These are phyloP conservation scores for Malacoctenus gilli DNA, from an alignment of 2,797 vertebrate species.

Conservation along the genomic window DNA sequence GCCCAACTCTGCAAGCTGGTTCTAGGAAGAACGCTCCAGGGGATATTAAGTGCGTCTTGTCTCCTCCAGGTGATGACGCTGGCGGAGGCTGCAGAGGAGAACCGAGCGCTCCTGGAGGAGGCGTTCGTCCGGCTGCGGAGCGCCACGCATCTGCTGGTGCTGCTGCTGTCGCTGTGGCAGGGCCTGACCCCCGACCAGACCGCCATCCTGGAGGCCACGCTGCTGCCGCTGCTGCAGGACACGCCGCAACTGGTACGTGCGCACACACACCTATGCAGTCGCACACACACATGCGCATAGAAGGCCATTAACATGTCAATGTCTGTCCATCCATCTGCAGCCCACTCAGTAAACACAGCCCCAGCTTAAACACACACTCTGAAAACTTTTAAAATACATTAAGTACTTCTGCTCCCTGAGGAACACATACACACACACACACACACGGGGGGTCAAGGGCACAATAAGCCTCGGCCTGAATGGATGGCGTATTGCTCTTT, in stretches of 20 bases:
- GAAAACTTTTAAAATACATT: constrained; percentile 61
- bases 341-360: constrained; percentile 51
- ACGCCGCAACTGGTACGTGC: constrained; percentile 76
- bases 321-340: constrained; percentile 61
- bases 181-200: constrained; percentile 87
- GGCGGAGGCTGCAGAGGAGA: constrained; percentile 91
- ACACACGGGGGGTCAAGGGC: constrained; percentile 41
- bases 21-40: no score
- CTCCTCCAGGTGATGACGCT: constrained; percentile 88
- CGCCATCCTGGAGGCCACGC: constrained; percentile 88
- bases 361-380: constrained; percentile 56
- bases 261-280: constrained; percentile 53
- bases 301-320: constrained; percentile 42
- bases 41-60: constrained; percentile 11
- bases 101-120: constrained; percentile 83
- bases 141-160: constrained; percentile 89
- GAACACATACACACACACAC: constrained; percentile 31
- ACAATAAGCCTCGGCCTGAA: constrained; percentile 26
- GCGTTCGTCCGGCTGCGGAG: constrained; percentile 87
- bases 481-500: constrained; percentile 39
- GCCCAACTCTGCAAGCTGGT: no score
- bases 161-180: constrained; percentile 91
- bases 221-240: constrained; percentile 90
- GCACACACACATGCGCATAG: constrained; percentile 26
- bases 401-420: constrained; percentile 51